Conservation (phyloP, 2,888 invertebrate genomes). For the Epinotia demarniana region DNA sequence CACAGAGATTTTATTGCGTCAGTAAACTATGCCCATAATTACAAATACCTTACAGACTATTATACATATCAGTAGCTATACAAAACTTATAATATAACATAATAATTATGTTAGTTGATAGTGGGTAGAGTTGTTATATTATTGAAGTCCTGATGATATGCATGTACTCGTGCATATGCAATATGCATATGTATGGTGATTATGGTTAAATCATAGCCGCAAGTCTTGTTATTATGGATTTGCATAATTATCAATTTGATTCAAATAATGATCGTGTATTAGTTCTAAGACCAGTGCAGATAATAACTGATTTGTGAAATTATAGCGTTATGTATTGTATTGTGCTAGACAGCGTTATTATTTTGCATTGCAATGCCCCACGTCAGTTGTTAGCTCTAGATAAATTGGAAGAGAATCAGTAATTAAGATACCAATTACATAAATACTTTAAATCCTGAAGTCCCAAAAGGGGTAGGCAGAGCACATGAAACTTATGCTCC, state of each 20-base stretch:
- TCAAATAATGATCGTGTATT: constrained; percentile 20
- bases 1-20: no score
- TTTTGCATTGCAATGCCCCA: neutral
- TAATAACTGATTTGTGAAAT: neutral
- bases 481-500: no score
- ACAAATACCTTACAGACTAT: no score
- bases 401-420: no score
- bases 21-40: no score
- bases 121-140: no score
- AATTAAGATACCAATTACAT: no score
- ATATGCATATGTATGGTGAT: constrained; percentile 8
- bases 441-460: no score
- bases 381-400: neutral
- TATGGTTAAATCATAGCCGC: neutral
- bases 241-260: constrained; percentile 31
- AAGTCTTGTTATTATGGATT: constrained; percentile 5
- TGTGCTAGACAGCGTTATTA: neutral
- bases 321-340: neutral
- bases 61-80: no score
- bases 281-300: constrained; percentile 6
- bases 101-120: no score
- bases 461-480: no score
- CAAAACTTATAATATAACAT: no score
- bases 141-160: neutral
- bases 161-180: constrained; percentile 1